Evolutionary conservation across 2,797 vertebrate species (phyloP), one percentile per base, ranked within the genome.

Genomic region (Eidolon dupreanum): DNA sequence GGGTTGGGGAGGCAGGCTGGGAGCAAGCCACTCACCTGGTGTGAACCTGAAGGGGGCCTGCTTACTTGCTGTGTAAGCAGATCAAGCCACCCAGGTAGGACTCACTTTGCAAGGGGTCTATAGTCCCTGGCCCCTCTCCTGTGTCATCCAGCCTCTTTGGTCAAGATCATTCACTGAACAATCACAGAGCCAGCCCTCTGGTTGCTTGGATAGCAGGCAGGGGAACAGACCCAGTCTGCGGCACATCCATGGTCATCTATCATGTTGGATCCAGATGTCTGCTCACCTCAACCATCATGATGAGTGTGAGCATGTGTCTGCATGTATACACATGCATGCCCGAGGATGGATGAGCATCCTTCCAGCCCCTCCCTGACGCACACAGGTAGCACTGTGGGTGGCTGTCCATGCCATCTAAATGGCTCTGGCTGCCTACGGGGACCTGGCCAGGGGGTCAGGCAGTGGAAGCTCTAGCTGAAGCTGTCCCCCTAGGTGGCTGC

Each of bases 191-290:
- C 28, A 51, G 63, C 26, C 33, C 63, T 53, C 33, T 6, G 41
- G 15, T 12, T 12, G 15, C 20, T 17, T 49, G 51, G n/a, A 5
- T 33, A 24, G 28, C 38, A 31, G 33, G 22, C 36, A 6, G 19
- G 28, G 17, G 24, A 4, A 4, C 5, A 36, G 59, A 33, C 20
- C 26, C 31, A 8, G 51, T 5, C 49, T 22, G 16, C 26, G 20
- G 66, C 26, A 26, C 0, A 0, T 20, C 53, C 16, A 3, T 0
- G 0, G 77, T 31, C 61, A 20, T 26, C 46, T 9, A 0, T 65
- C 20, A 2, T n/a, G 4, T 3, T 24, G 38, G 65, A 33, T 15
- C 12, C 10, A 2, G 36, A 38, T 6, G 0, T 73, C 59, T 36
- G 20, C 19, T 68, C 36, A 17, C 46, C 59, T 22, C 17, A 24